Conservation (phyloP, 1,140 invertebrate species). For the Hypsibius dujardini region DNA sequence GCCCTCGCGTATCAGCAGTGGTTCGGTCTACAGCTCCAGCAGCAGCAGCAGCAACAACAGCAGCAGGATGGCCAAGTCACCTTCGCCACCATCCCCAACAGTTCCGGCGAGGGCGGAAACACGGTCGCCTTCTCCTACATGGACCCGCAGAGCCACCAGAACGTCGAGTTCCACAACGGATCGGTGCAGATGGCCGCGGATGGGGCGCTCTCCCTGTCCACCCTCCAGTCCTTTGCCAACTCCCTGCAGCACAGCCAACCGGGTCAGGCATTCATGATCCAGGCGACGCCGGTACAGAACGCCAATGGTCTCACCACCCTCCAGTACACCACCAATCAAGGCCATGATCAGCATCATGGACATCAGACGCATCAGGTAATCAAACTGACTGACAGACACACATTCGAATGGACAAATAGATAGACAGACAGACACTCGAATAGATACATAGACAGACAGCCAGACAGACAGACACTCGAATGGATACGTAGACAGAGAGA, state of each 20-base stretch:
- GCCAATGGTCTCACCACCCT: no score
- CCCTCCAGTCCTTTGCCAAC: not conserved
- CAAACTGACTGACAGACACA: not conserved
- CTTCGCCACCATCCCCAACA: no score
- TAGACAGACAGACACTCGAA: no score
- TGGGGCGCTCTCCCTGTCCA: not conserved
- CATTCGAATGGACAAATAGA: not conserved
- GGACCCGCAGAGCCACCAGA: not conserved
- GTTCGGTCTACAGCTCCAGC: not conserved
- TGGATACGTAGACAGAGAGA: no score
- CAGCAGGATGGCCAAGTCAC: no score
- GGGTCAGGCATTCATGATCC: not conserved
- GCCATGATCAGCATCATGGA: not conserved
- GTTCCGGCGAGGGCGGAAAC: not conserved
- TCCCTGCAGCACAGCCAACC: not conserved
- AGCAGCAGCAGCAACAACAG: conserved; percentile 8
- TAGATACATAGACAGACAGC: no score
- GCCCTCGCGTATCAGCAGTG: not conserved
- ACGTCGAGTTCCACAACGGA: not conserved
- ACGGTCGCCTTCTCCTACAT: not conserved
- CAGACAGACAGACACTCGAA: no score
- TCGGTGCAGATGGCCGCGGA: not conserved
- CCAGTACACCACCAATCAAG: not conserved
- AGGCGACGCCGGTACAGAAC: not conserved
- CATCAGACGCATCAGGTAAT: not conserved